Conservation (phyloP, 2,797 vertebrate species). For the Telmatherina bonti region DNA sequence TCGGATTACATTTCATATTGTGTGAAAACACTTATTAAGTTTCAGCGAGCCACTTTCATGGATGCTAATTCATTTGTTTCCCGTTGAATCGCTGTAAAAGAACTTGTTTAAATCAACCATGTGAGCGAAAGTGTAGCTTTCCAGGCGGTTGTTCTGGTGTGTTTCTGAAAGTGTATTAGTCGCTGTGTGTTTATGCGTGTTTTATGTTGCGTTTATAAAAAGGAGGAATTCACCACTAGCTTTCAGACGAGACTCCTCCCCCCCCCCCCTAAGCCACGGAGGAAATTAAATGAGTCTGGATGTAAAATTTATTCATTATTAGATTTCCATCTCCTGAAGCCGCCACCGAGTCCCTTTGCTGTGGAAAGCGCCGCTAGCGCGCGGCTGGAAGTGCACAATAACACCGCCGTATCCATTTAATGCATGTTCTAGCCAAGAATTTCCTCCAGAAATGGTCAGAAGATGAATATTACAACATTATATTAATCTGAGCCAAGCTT, state of each 20-base stretch:
- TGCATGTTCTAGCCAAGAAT: slow-evolving; percentile 51
- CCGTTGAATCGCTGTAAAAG: slow-evolving; percentile 1
- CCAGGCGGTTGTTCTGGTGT: slow-evolving; percentile 11
- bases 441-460: not conserved
- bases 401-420: slow-evolving; percentile 74
- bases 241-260: slow-evolving; percentile 26
- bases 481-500: slow-evolving; percentile 8
- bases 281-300: slow-evolving; percentile 69
- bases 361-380: slow-evolving; percentile 42
- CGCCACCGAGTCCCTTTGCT: slow-evolving; percentile 37
- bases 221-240: slow-evolving; percentile 47
- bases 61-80: not conserved
- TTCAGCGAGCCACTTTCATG: not conserved
- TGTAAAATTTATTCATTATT: slow-evolving; percentile 74
- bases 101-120: slow-evolving; percentile 12
- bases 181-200: not conserved
- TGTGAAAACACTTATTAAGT: not conserved
- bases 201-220: slow-evolving; percentile 32
- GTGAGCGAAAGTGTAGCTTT: slow-evolving; percentile 13
- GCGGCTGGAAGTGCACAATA: slow-evolving; percentile 65
- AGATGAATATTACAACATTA: not conserved
- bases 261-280: slow-evolving; percentile 41
- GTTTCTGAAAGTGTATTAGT: not conserved
- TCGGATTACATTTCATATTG: slow-evolving; percentile 3
- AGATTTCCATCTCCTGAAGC: slow-evolving; percentile 69